Conservation (phyloP, 2,888 invertebrate species). For the Drosophila macrospina region DNA sequence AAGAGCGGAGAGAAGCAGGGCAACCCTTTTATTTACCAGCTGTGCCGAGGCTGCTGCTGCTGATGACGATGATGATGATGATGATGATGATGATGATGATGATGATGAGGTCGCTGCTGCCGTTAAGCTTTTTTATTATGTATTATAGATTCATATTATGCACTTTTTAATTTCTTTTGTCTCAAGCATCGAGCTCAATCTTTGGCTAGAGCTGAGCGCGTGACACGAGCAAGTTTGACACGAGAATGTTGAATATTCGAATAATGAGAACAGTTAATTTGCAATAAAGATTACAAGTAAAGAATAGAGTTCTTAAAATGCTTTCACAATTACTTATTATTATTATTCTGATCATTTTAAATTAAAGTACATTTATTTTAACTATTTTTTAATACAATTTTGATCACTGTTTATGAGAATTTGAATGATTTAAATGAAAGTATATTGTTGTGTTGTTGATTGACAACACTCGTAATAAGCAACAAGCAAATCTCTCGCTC, state of each 20-base stretch:
- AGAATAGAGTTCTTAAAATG: too few relatives aligned
- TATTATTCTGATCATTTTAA: too few relatives aligned
- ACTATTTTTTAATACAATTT: too few relatives aligned
- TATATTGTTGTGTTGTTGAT: too few relatives aligned
- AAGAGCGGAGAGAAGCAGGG: constrained; percentile 41
- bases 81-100: constrained; percentile 30
- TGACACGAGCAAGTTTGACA: background rate
- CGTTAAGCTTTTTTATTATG: constrained; percentile 73
- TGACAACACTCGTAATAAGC: too few relatives aligned
- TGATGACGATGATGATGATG: constrained; percentile 32
- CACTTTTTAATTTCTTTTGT: constrained; percentile 78
- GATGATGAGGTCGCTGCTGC: constrained; percentile 29
- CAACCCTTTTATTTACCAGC: constrained; percentile 70
- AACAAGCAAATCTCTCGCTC: too few relatives aligned
- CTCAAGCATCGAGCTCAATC: constrained; percentile 40
- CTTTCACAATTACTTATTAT: too few relatives aligned
- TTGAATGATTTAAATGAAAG: too few relatives aligned
- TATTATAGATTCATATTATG: constrained; percentile 81
- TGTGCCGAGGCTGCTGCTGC: constrained; percentile 38
- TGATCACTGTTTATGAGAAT: too few relatives aligned
- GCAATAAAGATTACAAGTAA: too few relatives aligned
- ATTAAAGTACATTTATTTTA: too few relatives aligned
- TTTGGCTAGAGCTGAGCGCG: constrained; percentile 26
- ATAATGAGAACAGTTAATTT: too few relatives aligned
- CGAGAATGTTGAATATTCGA: background rate